Evolutionary conservation across 2,888 invertebrate species (phyloP).

Genomic region (Hyalella azteca): DNA sequence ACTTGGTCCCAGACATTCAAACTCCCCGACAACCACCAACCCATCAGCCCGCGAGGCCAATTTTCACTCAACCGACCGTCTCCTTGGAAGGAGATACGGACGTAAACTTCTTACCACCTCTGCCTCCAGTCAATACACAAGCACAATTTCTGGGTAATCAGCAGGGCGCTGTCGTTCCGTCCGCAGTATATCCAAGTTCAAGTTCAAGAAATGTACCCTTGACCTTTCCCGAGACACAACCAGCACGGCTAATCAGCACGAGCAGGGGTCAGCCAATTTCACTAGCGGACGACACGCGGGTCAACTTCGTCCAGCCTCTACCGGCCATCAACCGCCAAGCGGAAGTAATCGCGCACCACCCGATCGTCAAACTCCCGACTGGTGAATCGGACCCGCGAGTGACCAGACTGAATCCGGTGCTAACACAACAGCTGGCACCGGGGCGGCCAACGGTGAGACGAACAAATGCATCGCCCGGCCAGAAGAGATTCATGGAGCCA

Average conservation of each 20-base stretch:
- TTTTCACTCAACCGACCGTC: neutral
- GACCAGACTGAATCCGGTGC: neutral
- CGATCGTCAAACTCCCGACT: neutral
- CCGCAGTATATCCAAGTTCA: neutral
- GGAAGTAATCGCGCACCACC: slow-evolving; percentile 31
- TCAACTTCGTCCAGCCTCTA: slow-evolving; percentile 41
- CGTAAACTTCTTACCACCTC: slow-evolving; percentile 44
- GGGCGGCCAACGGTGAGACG: neutral
- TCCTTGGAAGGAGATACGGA: slow-evolving; percentile 49
- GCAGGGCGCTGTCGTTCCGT: neutral
- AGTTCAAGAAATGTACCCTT: too few relatives aligned
- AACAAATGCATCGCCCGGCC: neutral
- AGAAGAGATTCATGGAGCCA: neutral
- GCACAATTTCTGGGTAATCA: slow-evolving; percentile 31
- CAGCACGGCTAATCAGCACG: neutral
- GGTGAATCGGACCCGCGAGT: neutral
- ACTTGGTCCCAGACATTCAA: slow-evolving; percentile 14
- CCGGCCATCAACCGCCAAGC: slow-evolving; percentile 48
- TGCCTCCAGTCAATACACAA: slow-evolving; percentile 43
- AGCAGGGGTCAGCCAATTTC: slow-evolving; percentile 26
- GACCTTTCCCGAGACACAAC: neutral
- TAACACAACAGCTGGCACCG: neutral
- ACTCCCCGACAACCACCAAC: neutral
- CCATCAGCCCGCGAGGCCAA: neutral
- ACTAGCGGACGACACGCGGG: slow-evolving; percentile 47